Evolutionary conservation across 2,797 vertebrate species (phyloP).

Genomic region (Stomatorhinus walkeri): DNA sequence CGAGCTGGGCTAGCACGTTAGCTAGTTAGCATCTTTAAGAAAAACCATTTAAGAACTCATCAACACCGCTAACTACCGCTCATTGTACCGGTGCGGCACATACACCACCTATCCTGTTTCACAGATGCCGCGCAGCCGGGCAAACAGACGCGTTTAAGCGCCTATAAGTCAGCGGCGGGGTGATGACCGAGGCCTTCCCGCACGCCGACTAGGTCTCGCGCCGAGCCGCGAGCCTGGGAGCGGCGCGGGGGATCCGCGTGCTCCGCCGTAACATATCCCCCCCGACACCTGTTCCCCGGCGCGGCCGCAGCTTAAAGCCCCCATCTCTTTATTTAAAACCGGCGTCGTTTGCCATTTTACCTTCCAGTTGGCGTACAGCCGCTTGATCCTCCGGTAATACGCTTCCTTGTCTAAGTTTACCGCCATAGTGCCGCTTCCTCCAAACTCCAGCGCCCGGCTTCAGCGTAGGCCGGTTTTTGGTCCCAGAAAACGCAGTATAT

Average conservation of each 20-base stretch:
- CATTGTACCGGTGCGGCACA: background rate
- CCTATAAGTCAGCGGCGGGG: background rate
- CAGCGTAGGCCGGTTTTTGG: constrained; percentile 49
- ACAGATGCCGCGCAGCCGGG: background rate
- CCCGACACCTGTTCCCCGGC: background rate
- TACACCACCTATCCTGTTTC: background rate
- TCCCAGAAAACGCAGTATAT: constrained; percentile 48
- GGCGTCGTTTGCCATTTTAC: constrained; percentile 43
- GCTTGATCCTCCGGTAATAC: constrained; percentile 86
- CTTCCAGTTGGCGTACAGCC: constrained; percentile 88
- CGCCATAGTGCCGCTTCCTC: constrained; percentile 65
- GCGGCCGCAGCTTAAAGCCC: background rate
- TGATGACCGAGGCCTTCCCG: constrained; percentile 5
- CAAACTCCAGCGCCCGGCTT: constrained; percentile 63
- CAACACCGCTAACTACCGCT: background rate
- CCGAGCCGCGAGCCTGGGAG: background rate
- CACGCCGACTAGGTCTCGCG: background rate
- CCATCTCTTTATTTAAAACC: background rate
- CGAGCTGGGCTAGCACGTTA: background rate
- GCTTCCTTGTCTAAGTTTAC: constrained; percentile 91
- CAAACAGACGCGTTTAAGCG: background rate
- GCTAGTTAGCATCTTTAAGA: background rate
- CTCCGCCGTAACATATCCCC: background rate
- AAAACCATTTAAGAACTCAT: background rate
- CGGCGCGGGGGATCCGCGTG: background rate